Base-by-base conservation (phyloP, 2,113 vertebrate species). In the Pedionomus torquatus region DNA sequence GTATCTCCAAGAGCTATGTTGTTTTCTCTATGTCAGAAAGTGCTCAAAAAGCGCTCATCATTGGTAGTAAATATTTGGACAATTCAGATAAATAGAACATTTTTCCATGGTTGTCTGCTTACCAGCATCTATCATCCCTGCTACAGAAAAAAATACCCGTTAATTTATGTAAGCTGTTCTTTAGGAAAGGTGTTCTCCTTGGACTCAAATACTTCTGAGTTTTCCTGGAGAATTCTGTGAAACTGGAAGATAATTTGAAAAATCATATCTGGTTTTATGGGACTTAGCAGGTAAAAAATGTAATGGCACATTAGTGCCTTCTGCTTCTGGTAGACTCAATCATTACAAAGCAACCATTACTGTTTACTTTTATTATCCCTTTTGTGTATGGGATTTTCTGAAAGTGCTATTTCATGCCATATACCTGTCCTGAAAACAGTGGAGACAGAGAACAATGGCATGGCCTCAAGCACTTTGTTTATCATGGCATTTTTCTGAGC, bases 401-500 rank as follows among this genome's bases (percentile, higher is more conserved):
- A 87, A 93, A 96, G 55, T 54, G 79, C 25, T 91, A 39, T 97
- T 95, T 89, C 44, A 75, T 83, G 88, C 51, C 60, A 5, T 72
- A 14, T 76, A 96, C 96, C 89, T 96, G 94, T 94, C 61, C 89
- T 95, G 80, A 97, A 97, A 95, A 86, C 85, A 66, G 5, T 63
- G 71, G 72, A 87, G 85, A 74, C 95, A 60, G 48, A 52, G 74
- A 88, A 97, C 94, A 91, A 95, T 65, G 63, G 48, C 63, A 74
- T 91, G 91, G 95, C 96, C 96, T 97, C 65, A 4, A 95, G 96
- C 92, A 76, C 78, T 97, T 97, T 96, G 82, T 98, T 98, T 94
- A 87, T 97, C 88, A 68, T 83, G 98, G 95, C 90, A 83, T 79
- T 95, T 97, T 96, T 93, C 41, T 1, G 5, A 93, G 70, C 37